phyloP scores from a whole-genome alignment of 1,140 invertebrate species.

The Calliopsis andreniformis region DNA sequence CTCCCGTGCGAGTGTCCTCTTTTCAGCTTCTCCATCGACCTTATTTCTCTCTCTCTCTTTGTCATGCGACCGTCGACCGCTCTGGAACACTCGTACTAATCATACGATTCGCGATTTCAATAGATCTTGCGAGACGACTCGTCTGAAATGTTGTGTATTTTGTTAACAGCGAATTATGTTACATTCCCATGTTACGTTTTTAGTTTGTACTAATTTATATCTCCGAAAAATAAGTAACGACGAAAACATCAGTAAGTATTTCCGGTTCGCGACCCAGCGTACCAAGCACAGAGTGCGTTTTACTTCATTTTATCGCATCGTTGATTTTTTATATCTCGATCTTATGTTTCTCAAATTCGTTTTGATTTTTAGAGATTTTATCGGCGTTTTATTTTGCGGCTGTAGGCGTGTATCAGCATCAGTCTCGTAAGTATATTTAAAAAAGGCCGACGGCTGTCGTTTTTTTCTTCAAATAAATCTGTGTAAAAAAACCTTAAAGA shows the following conservation, averaged over 20 bases:
- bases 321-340: no score
- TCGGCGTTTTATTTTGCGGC: background rate
- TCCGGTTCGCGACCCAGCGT: no score
- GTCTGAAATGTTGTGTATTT: no score
- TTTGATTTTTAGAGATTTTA: background rate
- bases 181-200: constrained; percentile 4
- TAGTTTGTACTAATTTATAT: constrained; percentile 1
- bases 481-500: background rate
- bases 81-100: no score
- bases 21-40: background rate
- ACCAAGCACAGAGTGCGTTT: no score
- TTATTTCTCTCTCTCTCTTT: background rate
- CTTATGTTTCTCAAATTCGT: background rate
- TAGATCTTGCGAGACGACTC: no score
- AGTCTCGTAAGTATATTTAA: background rate
- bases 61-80: no score
- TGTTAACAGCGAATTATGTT: no score
- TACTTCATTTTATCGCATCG: no score
- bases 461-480: constrained; percentile 1
- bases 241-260: no score
- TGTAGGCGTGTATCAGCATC: background rate
- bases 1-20: constrained; percentile 1
- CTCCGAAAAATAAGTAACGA: no score
- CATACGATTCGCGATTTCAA: no score
- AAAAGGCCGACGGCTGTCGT: background rate